These are phyloP conservation scores for Cancer borealis DNA, from an alignment of 2,888 invertebrate genomes.

Conservation along the genomic window DNA sequence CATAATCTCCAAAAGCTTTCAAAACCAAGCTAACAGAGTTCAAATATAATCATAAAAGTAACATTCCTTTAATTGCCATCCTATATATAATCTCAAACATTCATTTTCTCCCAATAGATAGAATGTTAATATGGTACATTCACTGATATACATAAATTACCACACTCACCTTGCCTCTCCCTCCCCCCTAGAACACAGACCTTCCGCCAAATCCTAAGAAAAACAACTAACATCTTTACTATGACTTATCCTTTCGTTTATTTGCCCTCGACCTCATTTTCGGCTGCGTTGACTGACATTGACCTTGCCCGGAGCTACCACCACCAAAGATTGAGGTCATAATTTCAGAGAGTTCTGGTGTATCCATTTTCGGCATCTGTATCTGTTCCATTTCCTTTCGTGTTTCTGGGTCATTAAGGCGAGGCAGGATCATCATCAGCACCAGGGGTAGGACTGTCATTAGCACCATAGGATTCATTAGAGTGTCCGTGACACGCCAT, in stretches of 20 bases:
- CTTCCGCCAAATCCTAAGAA: background rate
- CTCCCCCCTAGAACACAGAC: background rate
- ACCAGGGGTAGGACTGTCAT: constrained; percentile 97
- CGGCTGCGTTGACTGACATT: constrained; percentile 62
- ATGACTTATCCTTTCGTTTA: constrained; percentile 74
- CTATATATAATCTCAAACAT: constrained; percentile 23
- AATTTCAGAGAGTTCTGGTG: constrained; percentile 98
- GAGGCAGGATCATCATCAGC: constrained; percentile 93
- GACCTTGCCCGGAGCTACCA: constrained; percentile 79
- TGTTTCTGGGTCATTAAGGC: constrained; percentile 88
- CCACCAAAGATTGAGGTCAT: constrained; percentile 92
- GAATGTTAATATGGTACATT: background rate
- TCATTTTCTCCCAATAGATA: background rate
- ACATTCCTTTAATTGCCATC: background rate
- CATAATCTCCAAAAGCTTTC: background rate
- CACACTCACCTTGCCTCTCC: constrained; percentile 1
- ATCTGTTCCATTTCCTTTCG: constrained; percentile 91
- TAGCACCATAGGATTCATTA: constrained; percentile 85
- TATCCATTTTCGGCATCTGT: constrained; percentile 88
- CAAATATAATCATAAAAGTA: constrained; percentile 9
- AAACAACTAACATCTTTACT: constrained; percentile 41
- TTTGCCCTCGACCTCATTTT: constrained; percentile 67
- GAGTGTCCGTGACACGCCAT: constrained; percentile 97
- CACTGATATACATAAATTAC: constrained; percentile 29
- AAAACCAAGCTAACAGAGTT: background rate